Base-by-base conservation (phyloP, 2,113 vertebrate genomes). In the Otocyon megalotis region DNA sequence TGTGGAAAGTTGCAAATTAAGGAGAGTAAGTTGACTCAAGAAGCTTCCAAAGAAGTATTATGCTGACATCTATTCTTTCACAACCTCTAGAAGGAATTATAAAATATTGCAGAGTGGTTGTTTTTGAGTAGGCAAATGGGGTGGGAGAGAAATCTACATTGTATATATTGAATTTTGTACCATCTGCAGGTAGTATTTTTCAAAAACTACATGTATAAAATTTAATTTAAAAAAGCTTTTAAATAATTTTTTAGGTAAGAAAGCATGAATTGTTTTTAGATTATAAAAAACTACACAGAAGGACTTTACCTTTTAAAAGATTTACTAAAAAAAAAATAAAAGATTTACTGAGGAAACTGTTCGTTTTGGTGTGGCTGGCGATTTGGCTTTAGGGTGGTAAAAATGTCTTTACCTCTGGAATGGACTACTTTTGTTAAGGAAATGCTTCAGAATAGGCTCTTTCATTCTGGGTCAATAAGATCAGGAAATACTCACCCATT, bases 391-490 rank as follows among this genome's bases (percentile, higher is more conserved):
- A 48, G 0, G 8, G 30, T 67, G 37, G 50, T 54, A 84, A 86
- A 86, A 24, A n/a, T 3, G 10, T 90, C 43, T 77, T 87, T 90
- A 77, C 69, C 48, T 82, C 93, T 90, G n/a, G 32, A 58, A 90
- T 0, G 32, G 37, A 54, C 37, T 79, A 67, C 16, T 32, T 87
- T 97, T 80, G 58, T 83, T 88, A 71, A 88, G 60, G 54, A 88
- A 86, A 80, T 28, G 62, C 3, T 93, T 92, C 50, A 87, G 28
- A 96, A 97, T 92, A 83, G 81, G 26, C 35, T 87, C 94, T 96
- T 97, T 97, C 84, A 72, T 90, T 93, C 20, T 43, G 89, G 30
- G 56, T 63, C 58, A 88, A 81, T 87, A 95, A 94, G 60, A 76
- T 65, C 53, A 56, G 50, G 30, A 91, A 93, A 69, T 50, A 77